These are phyloP conservation scores for Dioctria rufipes DNA, from an alignment of 2,888 invertebrate species.

Conservation along the genomic window DNA sequence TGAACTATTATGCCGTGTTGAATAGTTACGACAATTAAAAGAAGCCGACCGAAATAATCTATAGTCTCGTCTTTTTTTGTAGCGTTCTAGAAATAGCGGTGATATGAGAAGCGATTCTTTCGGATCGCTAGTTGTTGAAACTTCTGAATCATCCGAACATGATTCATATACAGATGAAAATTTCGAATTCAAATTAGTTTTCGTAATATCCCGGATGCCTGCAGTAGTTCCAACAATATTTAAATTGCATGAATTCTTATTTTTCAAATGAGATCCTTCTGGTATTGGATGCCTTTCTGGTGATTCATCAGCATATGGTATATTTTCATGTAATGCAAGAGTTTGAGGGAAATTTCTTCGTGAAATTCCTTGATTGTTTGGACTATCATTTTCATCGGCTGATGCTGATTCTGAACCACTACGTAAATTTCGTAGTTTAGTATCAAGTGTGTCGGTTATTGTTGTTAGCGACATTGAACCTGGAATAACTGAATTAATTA, in stretches of 20 bases:
- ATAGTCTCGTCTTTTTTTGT: constrained; percentile 69
- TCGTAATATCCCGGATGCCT: constrained; percentile 58
- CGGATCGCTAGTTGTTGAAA: constrained; percentile 68
- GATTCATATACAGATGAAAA: constrained; percentile 67
- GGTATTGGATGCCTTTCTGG: constrained; percentile 70
- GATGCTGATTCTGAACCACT: constrained; percentile 78
- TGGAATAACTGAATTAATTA: constrained; percentile 5
- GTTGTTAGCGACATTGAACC: constrained; percentile 88
- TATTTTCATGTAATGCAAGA: constrained; percentile 74
- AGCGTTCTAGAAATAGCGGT: constrained; percentile 69
- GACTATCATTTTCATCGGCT: constrained; percentile 73
- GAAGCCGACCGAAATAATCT: constrained; percentile 70
- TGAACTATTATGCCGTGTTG: constrained; percentile 69
- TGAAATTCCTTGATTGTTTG: constrained; percentile 62
- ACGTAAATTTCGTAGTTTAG: constrained; percentile 83
- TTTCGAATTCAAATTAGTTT: constrained; percentile 63
- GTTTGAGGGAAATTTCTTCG: constrained; percentile 69
- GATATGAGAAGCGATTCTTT: constrained; percentile 69
- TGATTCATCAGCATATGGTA: constrained; percentile 81
- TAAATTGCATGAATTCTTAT: constrained; percentile 58
- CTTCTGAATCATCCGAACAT: constrained; percentile 66
- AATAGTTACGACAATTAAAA: constrained; percentile 71
- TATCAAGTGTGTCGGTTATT: constrained; percentile 88
- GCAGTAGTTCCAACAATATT: constrained; percentile 55
- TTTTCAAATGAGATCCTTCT: constrained; percentile 39